Conservation (phyloP, 2,797 vertebrate species). For the Intellagama lesueurii region DNA sequence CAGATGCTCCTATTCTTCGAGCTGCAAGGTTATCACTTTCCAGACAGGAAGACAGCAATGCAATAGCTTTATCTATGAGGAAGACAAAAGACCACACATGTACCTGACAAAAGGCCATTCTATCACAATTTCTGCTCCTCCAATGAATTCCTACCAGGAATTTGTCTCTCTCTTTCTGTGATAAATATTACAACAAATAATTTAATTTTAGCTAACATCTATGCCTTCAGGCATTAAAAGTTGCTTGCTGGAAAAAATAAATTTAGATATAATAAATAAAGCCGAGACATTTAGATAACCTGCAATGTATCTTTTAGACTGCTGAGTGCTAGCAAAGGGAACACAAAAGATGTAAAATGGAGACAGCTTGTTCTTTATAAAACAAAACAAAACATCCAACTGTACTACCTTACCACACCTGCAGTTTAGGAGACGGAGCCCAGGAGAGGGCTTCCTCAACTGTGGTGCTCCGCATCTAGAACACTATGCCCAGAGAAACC, state of each 20-base stretch:
- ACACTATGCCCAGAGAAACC: not conserved
- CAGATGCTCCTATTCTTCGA: conserved; percentile 89
- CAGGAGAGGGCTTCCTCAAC: not conserved
- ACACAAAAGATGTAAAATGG: not conserved
- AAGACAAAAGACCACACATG: conserved; percentile 31
- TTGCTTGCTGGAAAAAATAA: conserved; percentile 28
- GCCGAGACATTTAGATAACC: conserved; percentile 13
- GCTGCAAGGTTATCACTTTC: conserved; percentile 81
- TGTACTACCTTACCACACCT: too few species aligned
- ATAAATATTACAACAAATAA: conserved; percentile 22
- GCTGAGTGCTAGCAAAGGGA: not conserved
- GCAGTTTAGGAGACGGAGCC: too few species aligned
- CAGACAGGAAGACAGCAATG: conserved; percentile 84
- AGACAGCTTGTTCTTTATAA: not conserved
- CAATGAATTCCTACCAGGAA: conserved; percentile 27
- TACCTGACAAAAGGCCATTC: conserved; percentile 34
- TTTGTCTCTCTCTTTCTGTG: conserved; percentile 23
- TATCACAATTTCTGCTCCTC: conserved; percentile 11
- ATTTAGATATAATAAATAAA: conserved; percentile 22
- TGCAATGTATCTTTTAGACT: not conserved
- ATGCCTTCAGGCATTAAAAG: not conserved
- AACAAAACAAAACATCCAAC: too few species aligned
- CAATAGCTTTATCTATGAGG: conserved; percentile 85
- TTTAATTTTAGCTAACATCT: conserved; percentile 33
- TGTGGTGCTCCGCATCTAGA: not conserved